Conservation (phyloP, 2,797 vertebrate genomes). For the Eurystomus glaucurus region DNA sequence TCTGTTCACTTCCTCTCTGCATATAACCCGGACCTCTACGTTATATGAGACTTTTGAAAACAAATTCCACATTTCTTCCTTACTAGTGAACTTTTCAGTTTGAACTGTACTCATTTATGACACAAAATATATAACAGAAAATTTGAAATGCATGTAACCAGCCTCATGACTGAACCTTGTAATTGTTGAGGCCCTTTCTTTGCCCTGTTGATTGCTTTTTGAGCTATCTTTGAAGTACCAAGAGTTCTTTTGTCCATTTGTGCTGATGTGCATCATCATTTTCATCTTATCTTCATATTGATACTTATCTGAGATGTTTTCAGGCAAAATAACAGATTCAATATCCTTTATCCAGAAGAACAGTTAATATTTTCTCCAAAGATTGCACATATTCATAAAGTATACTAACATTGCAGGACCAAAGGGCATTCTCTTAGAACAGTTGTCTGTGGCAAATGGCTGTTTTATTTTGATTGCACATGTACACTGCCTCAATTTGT, state of each 20-base stretch:
- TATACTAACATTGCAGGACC: background rate
- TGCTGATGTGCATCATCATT: background rate
- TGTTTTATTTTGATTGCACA: background rate
- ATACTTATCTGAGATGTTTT: background rate
- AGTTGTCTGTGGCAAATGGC: background rate
- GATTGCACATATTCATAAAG: background rate
- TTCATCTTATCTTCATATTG: background rate
- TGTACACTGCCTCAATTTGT: background rate
- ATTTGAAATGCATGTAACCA: background rate
- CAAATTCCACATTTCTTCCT: background rate
- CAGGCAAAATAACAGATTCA: background rate
- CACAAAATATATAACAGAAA: background rate
- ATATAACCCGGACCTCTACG: background rate
- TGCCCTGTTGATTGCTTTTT: background rate
- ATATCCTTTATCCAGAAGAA: background rate
- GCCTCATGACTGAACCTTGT: background rate
- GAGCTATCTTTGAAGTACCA: background rate
- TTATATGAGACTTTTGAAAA: background rate
- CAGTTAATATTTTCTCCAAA: background rate
- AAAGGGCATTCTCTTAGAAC: background rate
- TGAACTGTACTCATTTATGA: background rate
- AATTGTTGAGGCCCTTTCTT: background rate
- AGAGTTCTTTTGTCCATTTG: background rate
- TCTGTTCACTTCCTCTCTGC: background rate
- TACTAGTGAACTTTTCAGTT: background rate